Evolutionary conservation across 2,888 invertebrate genomes (phyloP).

Genomic region (Eilema sororculum): DNA sequence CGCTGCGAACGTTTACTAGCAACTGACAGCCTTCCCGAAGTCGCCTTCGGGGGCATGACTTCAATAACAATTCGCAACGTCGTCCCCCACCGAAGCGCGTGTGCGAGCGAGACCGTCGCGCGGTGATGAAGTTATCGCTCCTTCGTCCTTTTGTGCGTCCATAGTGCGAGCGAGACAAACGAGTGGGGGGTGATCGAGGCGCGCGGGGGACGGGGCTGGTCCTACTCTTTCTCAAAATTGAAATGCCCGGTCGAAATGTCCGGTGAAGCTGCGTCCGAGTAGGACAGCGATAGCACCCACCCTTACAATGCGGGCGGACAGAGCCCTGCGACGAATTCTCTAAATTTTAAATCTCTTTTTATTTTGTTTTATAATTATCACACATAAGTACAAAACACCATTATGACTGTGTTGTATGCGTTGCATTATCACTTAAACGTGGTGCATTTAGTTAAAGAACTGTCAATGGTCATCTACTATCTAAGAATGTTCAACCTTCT

Average conservation of each 20-base stretch:
- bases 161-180: slow-evolving; percentile 80
- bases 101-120: slow-evolving; percentile 83
- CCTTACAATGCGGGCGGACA: slow-evolving; percentile 85
- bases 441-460: slow-evolving; percentile 36
- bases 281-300: slow-evolving; percentile 86
- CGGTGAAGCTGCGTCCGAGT: slow-evolving; percentile 87
- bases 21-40: slow-evolving; percentile 87
- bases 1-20: slow-evolving; percentile 85
- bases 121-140: slow-evolving; percentile 87
- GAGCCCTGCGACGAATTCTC: slow-evolving; percentile 82
- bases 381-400: slow-evolving; percentile 32
- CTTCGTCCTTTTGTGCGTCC: slow-evolving; percentile 88
- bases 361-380: slow-evolving; percentile 55
- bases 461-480: slow-evolving; percentile 53
- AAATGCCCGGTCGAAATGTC: slow-evolving; percentile 88
- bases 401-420: slow-evolving; percentile 24
- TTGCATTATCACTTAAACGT: slow-evolving; percentile 23
- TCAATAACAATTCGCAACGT: slow-evolving; percentile 88
- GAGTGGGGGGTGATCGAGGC: slow-evolving; percentile 64
- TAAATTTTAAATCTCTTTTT: slow-evolving; percentile 81
- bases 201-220: slow-evolving; percentile 77
- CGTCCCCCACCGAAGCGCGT: slow-evolving; percentile 84
- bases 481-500: slow-evolving; percentile 51
- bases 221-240: slow-evolving; percentile 88
- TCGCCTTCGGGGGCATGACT: slow-evolving; percentile 87